Conservation (phyloP, 2,113 vertebrate species). For the Tyto alba region DNA sequence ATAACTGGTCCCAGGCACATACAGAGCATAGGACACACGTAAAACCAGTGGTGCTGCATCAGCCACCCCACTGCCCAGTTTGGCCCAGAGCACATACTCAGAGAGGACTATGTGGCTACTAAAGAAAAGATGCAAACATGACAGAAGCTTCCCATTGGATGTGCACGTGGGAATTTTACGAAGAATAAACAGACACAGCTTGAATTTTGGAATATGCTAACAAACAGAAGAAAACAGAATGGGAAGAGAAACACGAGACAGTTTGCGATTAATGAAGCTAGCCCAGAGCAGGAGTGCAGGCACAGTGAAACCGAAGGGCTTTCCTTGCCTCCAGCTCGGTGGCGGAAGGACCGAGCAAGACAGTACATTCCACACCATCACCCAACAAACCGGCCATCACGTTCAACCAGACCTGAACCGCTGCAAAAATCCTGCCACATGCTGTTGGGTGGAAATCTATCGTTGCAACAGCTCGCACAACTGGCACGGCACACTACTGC, state of each 20-base stretch:
- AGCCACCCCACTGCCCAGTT: not conserved
- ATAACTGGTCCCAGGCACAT: not conserved
- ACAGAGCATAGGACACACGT: not conserved
- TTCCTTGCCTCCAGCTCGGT: not conserved
- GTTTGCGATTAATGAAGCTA: not conserved
- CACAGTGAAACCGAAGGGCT: not conserved
- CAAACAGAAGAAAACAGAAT: not conserved
- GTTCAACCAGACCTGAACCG: not conserved
- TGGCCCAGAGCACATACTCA: not conserved
- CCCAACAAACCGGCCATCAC: accelerated
- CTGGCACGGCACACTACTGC: not conserved
- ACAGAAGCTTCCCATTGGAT: not conserved
- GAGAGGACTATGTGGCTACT: not conserved
- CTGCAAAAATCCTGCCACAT: not conserved
- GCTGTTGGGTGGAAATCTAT: not conserved
- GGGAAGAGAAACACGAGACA: not conserved
- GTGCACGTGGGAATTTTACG: not conserved
- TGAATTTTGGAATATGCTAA: not conserved
- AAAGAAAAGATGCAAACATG: not conserved
- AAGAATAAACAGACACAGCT: not conserved
- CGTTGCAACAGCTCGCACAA: accelerated
- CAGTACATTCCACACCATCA: not conserved
- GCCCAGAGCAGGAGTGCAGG: not conserved
- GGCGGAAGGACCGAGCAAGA: not conserved
- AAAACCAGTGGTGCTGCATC: not conserved